Evolutionary conservation across 64 coral and sea anemone genomes (phyloP).

Genomic region (Hydrozoanthus tunicans): DNA sequence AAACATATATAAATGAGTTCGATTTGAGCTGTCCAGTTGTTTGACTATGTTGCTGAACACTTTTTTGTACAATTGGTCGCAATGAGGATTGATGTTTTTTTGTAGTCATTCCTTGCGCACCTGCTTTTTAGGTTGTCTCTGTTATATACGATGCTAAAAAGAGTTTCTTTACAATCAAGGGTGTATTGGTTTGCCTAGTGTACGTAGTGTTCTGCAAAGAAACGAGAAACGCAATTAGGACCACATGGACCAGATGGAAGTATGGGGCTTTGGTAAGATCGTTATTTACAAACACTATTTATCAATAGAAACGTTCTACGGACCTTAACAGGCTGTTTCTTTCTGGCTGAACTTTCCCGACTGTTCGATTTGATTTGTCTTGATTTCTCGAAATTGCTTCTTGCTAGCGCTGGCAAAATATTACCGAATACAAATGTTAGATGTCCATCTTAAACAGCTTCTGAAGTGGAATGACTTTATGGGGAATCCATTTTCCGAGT

Average conservation of each 20-base stretch:
- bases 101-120: too few species aligned
- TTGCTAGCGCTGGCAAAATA: too few species aligned
- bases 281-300: not conserved
- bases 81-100: not conserved
- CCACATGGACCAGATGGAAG: conserved; percentile 11
- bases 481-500: too few species aligned
- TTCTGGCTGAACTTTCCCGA: too few species aligned
- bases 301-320: not conserved
- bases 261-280: not conserved
- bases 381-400: too few species aligned
- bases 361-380: too few species aligned
- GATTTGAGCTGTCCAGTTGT: too few species aligned
- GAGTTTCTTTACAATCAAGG: not conserved
- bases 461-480: too few species aligned
- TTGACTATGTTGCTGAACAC: too few species aligned
- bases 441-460: too few species aligned
- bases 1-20: too few species aligned
- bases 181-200: not conserved
- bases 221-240: not conserved
- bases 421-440: too few species aligned
- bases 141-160: not conserved
- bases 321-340: not conserved
- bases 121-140: not conserved
- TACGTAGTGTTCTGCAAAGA: not conserved
- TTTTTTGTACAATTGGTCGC: not conserved